Base-by-base conservation (phyloP, 1,140 invertebrate genomes). In the Tetragnatha versicolor region DNA sequence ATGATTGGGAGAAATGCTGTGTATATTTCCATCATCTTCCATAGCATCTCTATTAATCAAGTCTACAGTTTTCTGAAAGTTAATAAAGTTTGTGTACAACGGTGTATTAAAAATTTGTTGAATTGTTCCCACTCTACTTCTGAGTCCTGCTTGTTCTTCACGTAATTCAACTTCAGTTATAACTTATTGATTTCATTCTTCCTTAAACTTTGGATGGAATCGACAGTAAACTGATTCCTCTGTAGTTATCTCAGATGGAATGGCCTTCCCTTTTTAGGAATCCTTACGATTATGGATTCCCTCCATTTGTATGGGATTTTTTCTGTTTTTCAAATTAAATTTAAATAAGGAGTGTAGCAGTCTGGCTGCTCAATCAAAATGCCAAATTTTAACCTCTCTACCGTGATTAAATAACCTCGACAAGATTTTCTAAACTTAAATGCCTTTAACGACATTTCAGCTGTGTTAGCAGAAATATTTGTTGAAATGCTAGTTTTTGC, bases 181-280 rank as follows among this genome's bases (percentile, higher is more conserved):
- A n/a, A n/a, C n/a, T n/a, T n/a, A n/a, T n/a, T n/a, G n/a, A n/a
- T n/a, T n/a, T n/a, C n/a, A n/a, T n/a, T n/a, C n/a, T n/a, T n/a
- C n/a, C n/a, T n/a, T n/a, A n/a, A n/a, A n/a, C n/a, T n/a, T n/a
- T n/a, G n/a, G 47, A 10, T 29, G 53, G 53, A 58, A 58, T 58
- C 6, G 22, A 58, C 53, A 58, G 5, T 6, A 58, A n/a, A 27
- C 22, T 58, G 6, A 58, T 58, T 29, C 27, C 53, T 58, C 29
- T 58, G 22, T 58, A 58, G n/a, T 58, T 58, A 10, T 58, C 53
- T 29, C 53, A 58, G 27, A 58, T 58, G 31, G 53, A 31, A n/a
- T n/a, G n/a, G n/a, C n/a, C 31, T n/a, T 29, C 53, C n/a, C 29
- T 58, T 58, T 58, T 58, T 27, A n/a, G 53, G 29, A n/a, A 58